Evolutionary conservation across 2,888 invertebrate species (phyloP).

Genomic region (Drosophila peninsularis): DNA sequence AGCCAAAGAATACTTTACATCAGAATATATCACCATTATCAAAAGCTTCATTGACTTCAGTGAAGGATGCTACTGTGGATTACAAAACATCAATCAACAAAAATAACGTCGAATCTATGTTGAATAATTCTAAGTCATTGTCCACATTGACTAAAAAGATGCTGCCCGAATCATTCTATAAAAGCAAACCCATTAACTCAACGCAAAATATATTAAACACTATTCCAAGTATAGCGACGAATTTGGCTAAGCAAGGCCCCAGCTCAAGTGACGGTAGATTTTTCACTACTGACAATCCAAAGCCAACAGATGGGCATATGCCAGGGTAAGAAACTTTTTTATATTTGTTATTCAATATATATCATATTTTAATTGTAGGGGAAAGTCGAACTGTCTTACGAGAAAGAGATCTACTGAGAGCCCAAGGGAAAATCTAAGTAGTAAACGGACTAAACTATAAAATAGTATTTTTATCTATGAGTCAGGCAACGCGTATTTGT

Average conservation of each 20-base stretch:
- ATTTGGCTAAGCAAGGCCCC: neutral
- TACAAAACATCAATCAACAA: neutral
- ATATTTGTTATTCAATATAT: neutral
- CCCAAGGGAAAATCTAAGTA: slow-evolving; percentile 16
- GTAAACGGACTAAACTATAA: slow-evolving; percentile 36
- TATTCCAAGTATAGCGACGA: neutral
- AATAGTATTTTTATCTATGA: neutral
- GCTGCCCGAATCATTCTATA: slow-evolving; percentile 7
- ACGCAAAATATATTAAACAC: slow-evolving; percentile 4
- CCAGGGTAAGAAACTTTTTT: slow-evolving; percentile 18
- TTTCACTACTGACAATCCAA: neutral
- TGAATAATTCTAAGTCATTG: slow-evolving; percentile 1
- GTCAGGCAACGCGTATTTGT: neutral
- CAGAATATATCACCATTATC: slow-evolving; percentile 1
- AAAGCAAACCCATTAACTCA: slow-evolving; percentile 1
- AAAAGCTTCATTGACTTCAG: slow-evolving; percentile 7
- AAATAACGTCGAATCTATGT: neutral
- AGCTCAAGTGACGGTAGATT: slow-evolving; percentile 7
- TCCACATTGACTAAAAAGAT: slow-evolving; percentile 1
- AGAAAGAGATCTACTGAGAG: slow-evolving; percentile 31
- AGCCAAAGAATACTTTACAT: slow-evolving; percentile 15
- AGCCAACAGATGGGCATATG: slow-evolving; percentile 1
- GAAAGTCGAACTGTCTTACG: neutral
- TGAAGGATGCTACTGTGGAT: slow-evolving; percentile 1
- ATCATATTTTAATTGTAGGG: slow-evolving; percentile 26